Conservation (phyloP, 2,113 vertebrate genomes). For the Mustela nigripes region DNA sequence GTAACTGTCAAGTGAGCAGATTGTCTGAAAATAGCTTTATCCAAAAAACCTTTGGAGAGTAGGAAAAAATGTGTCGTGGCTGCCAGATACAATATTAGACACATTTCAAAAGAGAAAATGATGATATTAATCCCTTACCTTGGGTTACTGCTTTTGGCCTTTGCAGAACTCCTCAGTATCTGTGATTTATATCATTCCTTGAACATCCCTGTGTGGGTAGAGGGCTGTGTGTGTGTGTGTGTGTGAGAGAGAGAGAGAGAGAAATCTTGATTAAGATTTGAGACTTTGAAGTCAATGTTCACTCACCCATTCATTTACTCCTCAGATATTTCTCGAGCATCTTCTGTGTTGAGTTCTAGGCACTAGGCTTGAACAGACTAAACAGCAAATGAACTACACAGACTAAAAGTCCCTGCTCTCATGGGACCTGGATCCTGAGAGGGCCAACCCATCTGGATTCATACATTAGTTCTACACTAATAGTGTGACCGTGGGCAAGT, state of each 20-base stretch:
- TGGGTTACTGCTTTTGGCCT: slow-evolving; percentile 48
- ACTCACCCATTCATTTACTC: background rate
- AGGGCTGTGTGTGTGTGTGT: background rate
- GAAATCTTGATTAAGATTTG: background rate
- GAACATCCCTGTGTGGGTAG: background rate
- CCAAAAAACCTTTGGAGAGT: slow-evolving; percentile 69
- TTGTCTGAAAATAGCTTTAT: slow-evolving; percentile 84
- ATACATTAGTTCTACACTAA: background rate
- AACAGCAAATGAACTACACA: background rate
- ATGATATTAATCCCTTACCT: slow-evolving; percentile 19
- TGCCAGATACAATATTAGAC: slow-evolving; percentile 74
- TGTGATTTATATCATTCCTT: background rate
- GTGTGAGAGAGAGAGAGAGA: too few relatives aligned
- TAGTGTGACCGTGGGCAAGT: background rate
- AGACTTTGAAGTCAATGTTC: background rate
- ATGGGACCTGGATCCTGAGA: background rate
- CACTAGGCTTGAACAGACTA: background rate
- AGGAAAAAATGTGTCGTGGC: slow-evolving; percentile 72
- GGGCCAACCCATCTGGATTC: background rate
- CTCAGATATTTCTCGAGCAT: background rate
- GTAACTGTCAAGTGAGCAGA: slow-evolving; percentile 74
- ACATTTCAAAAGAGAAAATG: slow-evolving; percentile 67
- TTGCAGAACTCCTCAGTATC: background rate
- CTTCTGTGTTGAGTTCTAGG: background rate
- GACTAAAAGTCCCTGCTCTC: background rate